Evolutionary conservation across 2,113 vertebrate genomes (phyloP).

Genomic region (Andinoacara biseriatus): DNA sequence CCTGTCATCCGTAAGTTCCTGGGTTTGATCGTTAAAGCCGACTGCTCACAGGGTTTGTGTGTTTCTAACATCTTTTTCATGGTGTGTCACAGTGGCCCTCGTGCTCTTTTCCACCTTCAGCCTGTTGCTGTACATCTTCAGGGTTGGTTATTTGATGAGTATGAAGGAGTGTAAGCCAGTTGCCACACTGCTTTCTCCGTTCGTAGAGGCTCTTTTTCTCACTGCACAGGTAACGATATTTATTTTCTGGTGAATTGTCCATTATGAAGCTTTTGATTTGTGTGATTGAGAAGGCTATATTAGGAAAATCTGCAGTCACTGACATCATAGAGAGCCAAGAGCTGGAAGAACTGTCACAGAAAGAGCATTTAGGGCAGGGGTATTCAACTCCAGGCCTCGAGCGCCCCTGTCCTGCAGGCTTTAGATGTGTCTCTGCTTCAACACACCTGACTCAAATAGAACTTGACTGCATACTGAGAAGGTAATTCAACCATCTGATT

Average conservation of each 20-base stretch:
- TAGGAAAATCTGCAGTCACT: too few species aligned
- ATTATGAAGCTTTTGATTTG: too few species aligned
- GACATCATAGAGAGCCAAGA: too few species aligned
- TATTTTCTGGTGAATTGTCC: not conserved
- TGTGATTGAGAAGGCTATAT: too few species aligned
- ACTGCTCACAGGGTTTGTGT: not conserved
- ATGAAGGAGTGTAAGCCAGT: slow-evolving; percentile 77
- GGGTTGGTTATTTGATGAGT: slow-evolving; percentile 78
- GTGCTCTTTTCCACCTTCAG: slow-evolving; percentile 84
- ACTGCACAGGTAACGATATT: slow-evolving; percentile 81
- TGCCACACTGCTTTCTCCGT: slow-evolving; percentile 76
- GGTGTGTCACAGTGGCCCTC: slow-evolving; percentile 82
- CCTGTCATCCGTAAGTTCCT: slow-evolving; percentile 71
- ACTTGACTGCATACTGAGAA: too few species aligned
- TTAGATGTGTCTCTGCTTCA: too few species aligned
- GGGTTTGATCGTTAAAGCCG: not conserved
- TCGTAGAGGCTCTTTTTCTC: slow-evolving; percentile 84
- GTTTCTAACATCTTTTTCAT: not conserved
- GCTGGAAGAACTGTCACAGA: too few species aligned
- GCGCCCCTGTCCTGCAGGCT: too few species aligned
- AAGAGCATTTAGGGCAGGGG: too few species aligned
- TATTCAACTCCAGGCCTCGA: too few species aligned
- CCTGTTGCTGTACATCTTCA: slow-evolving; percentile 83
- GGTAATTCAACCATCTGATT: too few species aligned
- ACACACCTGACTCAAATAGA: too few species aligned